Evolutionary conservation across 2,113 vertebrate genomes (phyloP).

Genomic region (Apaloderma vittatum): DNA sequence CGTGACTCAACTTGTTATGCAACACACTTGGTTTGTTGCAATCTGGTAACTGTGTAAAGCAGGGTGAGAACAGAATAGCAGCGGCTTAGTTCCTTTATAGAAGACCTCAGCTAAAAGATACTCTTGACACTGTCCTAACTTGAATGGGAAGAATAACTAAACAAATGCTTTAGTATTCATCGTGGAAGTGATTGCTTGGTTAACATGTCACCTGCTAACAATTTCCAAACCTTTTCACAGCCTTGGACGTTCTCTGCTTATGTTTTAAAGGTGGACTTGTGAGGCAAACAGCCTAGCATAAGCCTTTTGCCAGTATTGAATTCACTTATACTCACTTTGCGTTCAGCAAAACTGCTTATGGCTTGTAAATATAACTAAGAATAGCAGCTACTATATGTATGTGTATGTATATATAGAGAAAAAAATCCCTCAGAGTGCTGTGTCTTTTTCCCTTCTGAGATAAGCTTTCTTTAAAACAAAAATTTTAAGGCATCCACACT

Average conservation of each 20-base stretch:
- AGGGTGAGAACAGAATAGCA: not conserved
- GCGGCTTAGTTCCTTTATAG: not conserved
- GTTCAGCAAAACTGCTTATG: not conserved
- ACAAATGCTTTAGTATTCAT: not conserved
- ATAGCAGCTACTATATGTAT: not conserved
- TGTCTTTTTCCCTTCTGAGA: rapidly evolving
- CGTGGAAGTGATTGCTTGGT: not conserved
- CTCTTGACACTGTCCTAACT: not conserved
- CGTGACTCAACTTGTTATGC: not conserved
- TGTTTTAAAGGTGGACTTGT: not conserved
- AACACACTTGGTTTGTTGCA: not conserved
- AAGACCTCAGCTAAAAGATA: not conserved
- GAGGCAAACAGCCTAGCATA: not conserved
- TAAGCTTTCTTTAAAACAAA: not conserved
- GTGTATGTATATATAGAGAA: not conserved
- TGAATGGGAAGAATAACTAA: not conserved
- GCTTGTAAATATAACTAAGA: not conserved
- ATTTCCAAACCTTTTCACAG: not conserved
- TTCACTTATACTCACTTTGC: not conserved
- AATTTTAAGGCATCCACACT: not conserved
- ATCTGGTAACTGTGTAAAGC: not conserved
- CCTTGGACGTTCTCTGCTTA: not conserved
- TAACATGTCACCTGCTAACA: not conserved
- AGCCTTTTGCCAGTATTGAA: not conserved
- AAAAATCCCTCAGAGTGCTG: not conserved